Percentiles rank a stretch among this genome's conserved stretches.
Evolutionary conservation across 2,797 vertebrate genomes (phyloP).

Genomic region (Thamnophis elegans): DNA sequence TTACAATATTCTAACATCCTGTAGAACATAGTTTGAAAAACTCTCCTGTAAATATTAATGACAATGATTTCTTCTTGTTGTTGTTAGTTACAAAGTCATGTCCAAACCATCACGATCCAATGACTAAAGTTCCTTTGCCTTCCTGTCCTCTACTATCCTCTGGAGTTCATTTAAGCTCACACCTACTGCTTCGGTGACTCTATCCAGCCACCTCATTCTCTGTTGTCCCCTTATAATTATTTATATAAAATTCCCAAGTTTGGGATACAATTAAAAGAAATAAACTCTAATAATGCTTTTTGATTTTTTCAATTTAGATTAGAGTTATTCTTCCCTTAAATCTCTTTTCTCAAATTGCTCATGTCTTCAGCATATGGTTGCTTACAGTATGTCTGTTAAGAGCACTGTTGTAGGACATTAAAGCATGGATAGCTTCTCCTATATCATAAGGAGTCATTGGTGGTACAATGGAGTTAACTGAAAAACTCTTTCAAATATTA

Average conservation of each 20-base stretch:
- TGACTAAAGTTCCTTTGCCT: too few species aligned
- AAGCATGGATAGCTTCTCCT: neutral
- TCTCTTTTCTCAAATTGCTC: neutral
- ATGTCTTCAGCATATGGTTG: neutral
- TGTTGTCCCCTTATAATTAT: neutral
- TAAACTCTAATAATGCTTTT: neutral
- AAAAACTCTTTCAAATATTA: neutral
- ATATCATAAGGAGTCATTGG: neutral
- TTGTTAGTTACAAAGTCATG: too few species aligned
- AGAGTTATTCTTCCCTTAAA: neutral
- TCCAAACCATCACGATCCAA: too few species aligned
- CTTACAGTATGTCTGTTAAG: neutral
- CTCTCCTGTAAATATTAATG: neutral
- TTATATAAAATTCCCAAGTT: neutral
- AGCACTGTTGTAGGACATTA: neutral
- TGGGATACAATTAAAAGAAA: neutral
- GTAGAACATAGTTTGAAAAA: neutral
- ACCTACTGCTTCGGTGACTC: too few species aligned
- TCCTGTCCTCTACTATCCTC: too few species aligned
- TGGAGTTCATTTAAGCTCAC: too few species aligned
- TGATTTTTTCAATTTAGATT: neutral
- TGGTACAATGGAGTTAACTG: neutral
- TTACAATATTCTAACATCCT: neutral
- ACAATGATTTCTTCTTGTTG: neutral
- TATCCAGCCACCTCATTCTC: too few species aligned